phyloP scores from a whole-genome alignment of 2,888 invertebrate genomes.

The Gastrophysa polygoni region DNA sequence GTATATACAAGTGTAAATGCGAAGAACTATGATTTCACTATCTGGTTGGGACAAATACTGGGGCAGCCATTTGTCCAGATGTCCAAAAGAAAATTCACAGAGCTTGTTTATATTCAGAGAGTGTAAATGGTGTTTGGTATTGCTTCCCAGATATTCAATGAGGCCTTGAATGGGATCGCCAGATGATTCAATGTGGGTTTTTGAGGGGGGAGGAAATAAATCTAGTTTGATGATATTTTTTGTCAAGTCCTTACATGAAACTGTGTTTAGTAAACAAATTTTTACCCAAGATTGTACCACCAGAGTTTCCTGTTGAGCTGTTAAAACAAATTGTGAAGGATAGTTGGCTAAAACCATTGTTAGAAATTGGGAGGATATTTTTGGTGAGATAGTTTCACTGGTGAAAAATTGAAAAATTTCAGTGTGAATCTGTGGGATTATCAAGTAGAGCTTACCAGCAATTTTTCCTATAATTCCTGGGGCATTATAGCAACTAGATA shows the following conservation, averaged over 20 bases:
- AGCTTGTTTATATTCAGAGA: constrained; percentile 41
- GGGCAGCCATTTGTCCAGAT: constrained; percentile 45
- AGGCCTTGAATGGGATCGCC: constrained; percentile 48
- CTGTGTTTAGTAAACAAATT: constrained; percentile 47
- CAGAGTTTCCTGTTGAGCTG: constrained; percentile 44
- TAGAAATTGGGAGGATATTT: constrained; percentile 47
- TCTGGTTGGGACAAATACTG: constrained; percentile 46
- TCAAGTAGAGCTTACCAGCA: constrained; percentile 46
- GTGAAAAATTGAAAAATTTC: constrained; percentile 47
- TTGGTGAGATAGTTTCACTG: constrained; percentile 42
- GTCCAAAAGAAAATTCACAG: constrained; percentile 50
- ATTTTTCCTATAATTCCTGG: constrained; percentile 47
- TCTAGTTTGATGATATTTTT: constrained; percentile 47
- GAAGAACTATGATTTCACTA: constrained; percentile 46
- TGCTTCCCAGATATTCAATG: constrained; percentile 46
- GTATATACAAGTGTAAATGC: constrained; percentile 50
- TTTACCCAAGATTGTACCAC: constrained; percentile 53
- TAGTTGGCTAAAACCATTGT: constrained; percentile 43
- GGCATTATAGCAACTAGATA: constrained; percentile 37
- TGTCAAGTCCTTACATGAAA: constrained; percentile 42
- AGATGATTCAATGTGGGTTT: constrained; percentile 31
- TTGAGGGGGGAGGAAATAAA: constrained; percentile 39
- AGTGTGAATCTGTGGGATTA: constrained; percentile 36
- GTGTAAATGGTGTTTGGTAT: constrained; percentile 34
- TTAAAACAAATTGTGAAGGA: constrained; percentile 40